A percentile compares a stretch with the other conserved stretches of the same genome.
Evolutionary conservation across 1,140 invertebrate species (phyloP).

Genomic region (Drepana arcuata): DNA sequence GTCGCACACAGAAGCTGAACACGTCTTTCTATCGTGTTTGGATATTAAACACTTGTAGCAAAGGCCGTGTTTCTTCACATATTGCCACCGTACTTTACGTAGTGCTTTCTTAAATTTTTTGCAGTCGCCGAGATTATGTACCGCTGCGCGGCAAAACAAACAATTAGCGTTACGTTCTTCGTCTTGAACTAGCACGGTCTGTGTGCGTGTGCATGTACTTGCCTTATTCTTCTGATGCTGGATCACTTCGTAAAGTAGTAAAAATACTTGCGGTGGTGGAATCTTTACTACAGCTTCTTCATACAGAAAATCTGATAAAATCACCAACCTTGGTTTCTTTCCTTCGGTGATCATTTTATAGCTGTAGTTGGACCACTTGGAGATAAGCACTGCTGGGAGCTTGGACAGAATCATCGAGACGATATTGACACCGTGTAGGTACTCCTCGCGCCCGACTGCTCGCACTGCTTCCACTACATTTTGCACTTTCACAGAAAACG

Average conservation of each 20-base stretch:
- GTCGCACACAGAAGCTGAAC: constrained; percentile 12
- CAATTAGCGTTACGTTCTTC: constrained; percentile 5
- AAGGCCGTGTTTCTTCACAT: constrained; percentile 4
- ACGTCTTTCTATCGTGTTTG: constrained; percentile 8
- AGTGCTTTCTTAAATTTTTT: constrained; percentile 17
- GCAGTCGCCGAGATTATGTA: constrained; percentile 13
- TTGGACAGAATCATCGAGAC: constrained; percentile 4
- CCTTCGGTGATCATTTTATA: constrained; percentile 5
- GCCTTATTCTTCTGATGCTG: constrained; percentile 4
- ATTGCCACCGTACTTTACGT: constrained; percentile 11
- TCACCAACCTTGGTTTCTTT: constrained; percentile 1
- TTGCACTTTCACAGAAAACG: constrained; percentile 15
- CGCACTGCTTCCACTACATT: constrained; percentile 18
- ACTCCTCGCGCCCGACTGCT: constrained; percentile 10
- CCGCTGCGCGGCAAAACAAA: constrained; percentile 8
- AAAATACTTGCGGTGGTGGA: too few species aligned
- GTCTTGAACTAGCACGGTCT: too few species aligned
- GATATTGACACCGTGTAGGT: constrained; percentile 9
- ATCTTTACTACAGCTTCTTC: constrained; percentile 10
- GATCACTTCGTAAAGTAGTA: constrained; percentile 1
- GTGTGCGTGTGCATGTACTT: too few species aligned
- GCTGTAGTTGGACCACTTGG: constrained; percentile 18
- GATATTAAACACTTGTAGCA: constrained; percentile 16
- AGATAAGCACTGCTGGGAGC: constrained; percentile 9
- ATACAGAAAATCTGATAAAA: constrained; percentile 11